Conservation (phyloP, 2,113 vertebrate species). For the Petromus typicus region DNA sequence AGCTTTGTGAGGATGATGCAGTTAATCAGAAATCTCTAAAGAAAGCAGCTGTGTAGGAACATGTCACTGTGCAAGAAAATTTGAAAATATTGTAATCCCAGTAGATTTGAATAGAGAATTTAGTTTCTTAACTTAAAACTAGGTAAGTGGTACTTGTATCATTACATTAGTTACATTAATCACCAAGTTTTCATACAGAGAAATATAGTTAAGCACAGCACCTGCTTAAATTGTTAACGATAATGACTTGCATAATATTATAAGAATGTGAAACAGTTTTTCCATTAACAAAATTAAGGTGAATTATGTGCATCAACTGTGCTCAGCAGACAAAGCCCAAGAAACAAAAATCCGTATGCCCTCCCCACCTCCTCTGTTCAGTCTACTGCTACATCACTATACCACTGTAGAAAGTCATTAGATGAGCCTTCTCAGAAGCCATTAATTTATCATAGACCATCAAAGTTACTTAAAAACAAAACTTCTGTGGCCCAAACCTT, state of each 20-base stretch:
- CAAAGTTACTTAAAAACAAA: not conserved
- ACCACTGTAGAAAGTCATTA: not conserved
- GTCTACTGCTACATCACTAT: not conserved
- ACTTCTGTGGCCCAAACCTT: not conserved
- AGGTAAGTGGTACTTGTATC: conserved; percentile 69
- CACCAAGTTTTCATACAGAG: conserved; percentile 73
- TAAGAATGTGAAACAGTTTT: conserved; percentile 39
- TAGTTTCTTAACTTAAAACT: conserved; percentile 58
- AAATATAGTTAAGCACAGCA: conserved; percentile 55
- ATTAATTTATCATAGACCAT: not conserved
- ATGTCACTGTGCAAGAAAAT: conserved; percentile 15
- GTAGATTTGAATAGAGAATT: conserved; percentile 24
- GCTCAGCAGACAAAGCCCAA: not conserved
- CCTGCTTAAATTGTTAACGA: conserved; percentile 58
- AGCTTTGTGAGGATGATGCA: conserved; percentile 33
- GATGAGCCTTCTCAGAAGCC: not conserved
- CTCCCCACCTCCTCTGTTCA: rapidly evolving
- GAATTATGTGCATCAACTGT: not conserved
- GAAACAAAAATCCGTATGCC: not conserved
- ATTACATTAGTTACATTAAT: conserved; percentile 67
- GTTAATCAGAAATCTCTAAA: conserved; percentile 72
- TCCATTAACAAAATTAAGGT: too few species aligned
- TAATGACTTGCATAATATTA: conserved; percentile 58
- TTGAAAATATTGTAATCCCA: conserved; percentile 45
- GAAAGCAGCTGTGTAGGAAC: conserved; percentile 38